Conservation (phyloP, 2,113 vertebrate genomes). For the Ptilonorhynchus violaceus region DNA sequence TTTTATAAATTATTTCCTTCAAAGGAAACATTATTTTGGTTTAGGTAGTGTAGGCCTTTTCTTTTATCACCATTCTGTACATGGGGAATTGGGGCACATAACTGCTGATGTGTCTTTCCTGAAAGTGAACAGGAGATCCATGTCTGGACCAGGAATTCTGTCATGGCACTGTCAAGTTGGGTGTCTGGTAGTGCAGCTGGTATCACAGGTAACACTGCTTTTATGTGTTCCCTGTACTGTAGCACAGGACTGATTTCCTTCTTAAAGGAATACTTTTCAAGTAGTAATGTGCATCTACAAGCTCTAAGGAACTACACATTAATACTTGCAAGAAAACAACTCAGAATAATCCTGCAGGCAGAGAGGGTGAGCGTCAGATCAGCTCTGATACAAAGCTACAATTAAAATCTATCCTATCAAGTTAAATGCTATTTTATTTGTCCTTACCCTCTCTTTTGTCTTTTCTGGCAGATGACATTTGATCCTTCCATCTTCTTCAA, state of each 20-base stretch:
- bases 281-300: not conserved
- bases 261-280: not conserved
- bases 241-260: not conserved
- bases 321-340: not conserved
- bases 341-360: not conserved
- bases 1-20: not conserved
- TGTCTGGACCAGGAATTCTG: not conserved
- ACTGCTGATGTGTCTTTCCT: not conserved
- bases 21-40: not conserved
- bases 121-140: not conserved
- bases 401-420: not conserved
- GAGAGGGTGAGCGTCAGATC: not conserved
- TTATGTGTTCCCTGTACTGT: not conserved
- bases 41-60: not conserved
- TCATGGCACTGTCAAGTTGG: not conserved
- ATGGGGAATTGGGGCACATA: not conserved
- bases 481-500: slow-evolving; percentile 89
- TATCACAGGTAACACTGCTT: not conserved
- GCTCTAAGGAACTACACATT: not conserved
- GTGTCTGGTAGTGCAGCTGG: not conserved
- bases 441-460: slow-evolving; percentile 13
- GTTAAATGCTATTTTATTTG: not conserved
- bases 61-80: not conserved
- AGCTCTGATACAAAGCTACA: not conserved
- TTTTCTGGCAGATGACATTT: slow-evolving; percentile 84